Base-by-base conservation (phyloP, 1,140 invertebrate species). In the Tyrophagus putrescentiae region DNA sequence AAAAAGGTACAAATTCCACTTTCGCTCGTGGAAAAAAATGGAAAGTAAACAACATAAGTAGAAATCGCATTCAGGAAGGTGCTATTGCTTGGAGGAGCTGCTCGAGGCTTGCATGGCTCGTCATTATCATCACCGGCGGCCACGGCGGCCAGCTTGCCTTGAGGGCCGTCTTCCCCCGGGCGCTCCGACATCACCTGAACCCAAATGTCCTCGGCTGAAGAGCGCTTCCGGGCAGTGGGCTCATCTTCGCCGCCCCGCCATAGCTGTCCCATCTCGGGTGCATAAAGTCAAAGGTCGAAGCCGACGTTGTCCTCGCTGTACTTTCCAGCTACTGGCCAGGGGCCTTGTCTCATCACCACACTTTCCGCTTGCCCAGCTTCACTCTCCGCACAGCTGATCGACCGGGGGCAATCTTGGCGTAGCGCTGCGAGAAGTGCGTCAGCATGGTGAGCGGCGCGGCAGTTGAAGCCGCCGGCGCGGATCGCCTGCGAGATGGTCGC, bases 341-440 rank as follows among this genome's bases (percentile, higher is more conserved):
- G n/a, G n/a, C n/a, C n/a, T n/a, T n/a, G n/a, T n/a, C n/a, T n/a
- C n/a, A n/a, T n/a, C n/a, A n/a, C n/a, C n/a, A n/a, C n/a, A n/a
- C n/a, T n/a, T n/a, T n/a, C n/a, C n/a, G n/a, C n/a, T n/a, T n/a
- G n/a, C n/a, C n/a, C n/a, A n/a, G n/a, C n/a, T n/a, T n/a, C n/a
- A 31, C 39, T 27, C 9, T 54, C 27, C 3, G 39, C 25, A 54
- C n/a, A 54, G 4, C 25, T n/a, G n/a, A n/a, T n/a, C n/a, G n/a
- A 36, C 82, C 69, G 0, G 82, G 68, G 1, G 93, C 90, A 61
- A 96, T 77, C 65, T 93, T 88, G 4, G 87, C 81, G 73, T 97
- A 98, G 50, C 93, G 76, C 71, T 98, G 91, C 72, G 89, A 95
- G 71, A 98, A 98, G 76, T 98, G 95, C 6, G 91, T 98, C 1